Percentiles rank a stretch among this genome's conserved stretches.
These are phyloP conservation scores for Chauna torquata DNA, from an alignment of 2,113 vertebrate genomes.

Conservation along the genomic window DNA sequence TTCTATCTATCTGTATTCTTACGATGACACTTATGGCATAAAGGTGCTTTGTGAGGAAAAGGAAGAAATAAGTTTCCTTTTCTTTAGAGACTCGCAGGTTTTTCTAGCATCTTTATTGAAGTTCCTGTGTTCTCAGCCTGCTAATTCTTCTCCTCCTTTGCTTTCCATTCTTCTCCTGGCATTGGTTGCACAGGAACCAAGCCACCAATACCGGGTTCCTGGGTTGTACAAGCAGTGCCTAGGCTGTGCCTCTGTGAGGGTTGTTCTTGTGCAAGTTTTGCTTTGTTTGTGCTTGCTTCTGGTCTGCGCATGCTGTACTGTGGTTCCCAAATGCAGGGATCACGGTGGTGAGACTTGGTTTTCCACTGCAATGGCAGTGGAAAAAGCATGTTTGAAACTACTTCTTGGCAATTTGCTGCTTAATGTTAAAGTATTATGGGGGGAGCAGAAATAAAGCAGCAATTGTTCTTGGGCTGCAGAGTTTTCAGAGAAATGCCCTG, in stretches of 20 bases:
- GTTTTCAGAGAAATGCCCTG: neutral
- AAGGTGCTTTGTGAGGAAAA: neutral
- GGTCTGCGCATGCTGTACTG: neutral
- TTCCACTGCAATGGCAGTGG: rapidly evolving
- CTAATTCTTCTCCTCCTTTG: neutral
- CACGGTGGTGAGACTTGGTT: neutral
- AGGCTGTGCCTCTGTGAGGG: neutral
- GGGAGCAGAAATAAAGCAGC: neutral
- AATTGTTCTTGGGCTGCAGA: neutral
- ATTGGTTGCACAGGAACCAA: neutral
- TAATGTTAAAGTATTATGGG: neutral
- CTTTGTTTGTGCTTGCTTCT: neutral
- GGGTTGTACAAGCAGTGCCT: rapidly evolving
- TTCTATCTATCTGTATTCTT: neutral
- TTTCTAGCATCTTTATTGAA: neutral
- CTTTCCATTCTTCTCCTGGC: neutral
- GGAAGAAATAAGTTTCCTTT: neutral
- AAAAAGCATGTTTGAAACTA: neutral
- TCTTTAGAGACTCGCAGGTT: neutral
- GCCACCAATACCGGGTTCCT: neutral
- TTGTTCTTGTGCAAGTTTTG: neutral
- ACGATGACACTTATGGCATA: neutral
- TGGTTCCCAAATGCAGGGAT: neutral
- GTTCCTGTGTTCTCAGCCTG: neutral
- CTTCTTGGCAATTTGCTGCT: neutral